phyloP scores from a whole-genome alignment of 1,140 invertebrate genomes.

The Cyphomyrmex costatus region DNA sequence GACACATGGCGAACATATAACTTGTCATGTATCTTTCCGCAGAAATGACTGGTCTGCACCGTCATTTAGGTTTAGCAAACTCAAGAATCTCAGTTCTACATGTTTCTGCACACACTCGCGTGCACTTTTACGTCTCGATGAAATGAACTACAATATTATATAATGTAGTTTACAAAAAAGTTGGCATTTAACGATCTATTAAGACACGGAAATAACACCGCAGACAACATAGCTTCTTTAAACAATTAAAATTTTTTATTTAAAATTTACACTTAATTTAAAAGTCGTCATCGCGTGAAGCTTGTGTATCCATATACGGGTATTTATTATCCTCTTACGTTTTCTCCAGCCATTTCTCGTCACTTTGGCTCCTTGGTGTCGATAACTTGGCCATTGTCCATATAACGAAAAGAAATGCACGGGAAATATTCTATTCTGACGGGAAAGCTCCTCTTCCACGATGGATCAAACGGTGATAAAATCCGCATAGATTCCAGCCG shows the following conservation, averaged over 20 bases:
- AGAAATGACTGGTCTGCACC: constrained; percentile 21
- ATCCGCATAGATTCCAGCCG: constrained; percentile 13
- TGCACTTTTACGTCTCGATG: too few species aligned
- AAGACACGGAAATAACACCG: too few species aligned
- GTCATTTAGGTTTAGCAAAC: neutral
- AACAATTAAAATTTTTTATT: neutral
- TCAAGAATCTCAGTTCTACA: neutral
- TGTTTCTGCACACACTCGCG: neutral
- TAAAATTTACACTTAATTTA: neutral
- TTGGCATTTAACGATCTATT: too few species aligned
- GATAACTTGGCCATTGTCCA: constrained; percentile 50
- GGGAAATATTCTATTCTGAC: constrained; percentile 42
- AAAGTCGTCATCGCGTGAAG: neutral
- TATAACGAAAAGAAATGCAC: constrained; percentile 18
- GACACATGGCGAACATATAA: constrained; percentile 47
- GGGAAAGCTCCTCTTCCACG: constrained; percentile 43
- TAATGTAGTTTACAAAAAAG: too few species aligned
- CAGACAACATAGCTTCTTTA: too few species aligned
- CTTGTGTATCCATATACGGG: neutral
- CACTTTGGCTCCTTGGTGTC: neutral
- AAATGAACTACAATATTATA: too few species aligned
- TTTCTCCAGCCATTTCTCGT: constrained; percentile 1
- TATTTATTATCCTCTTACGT: neutral
- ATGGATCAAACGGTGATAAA: constrained; percentile 64
- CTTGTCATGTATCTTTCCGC: constrained; percentile 11